Evolutionary conservation across 2,888 invertebrate species (phyloP).

Genomic region (Eumacrocentrus americanus): DNA sequence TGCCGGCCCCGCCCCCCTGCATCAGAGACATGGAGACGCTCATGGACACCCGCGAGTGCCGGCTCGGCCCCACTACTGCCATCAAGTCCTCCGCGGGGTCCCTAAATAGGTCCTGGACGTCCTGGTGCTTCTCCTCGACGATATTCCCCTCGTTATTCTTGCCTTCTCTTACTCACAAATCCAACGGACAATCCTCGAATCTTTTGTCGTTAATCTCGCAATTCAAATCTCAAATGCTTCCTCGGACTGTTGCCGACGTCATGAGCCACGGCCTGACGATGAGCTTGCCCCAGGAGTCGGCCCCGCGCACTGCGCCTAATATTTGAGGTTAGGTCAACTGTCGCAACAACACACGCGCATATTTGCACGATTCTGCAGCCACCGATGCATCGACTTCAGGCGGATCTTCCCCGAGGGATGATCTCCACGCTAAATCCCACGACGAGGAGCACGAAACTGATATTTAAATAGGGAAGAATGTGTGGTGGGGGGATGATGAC

Average conservation of each 20-base stretch:
- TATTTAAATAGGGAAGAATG: background rate
- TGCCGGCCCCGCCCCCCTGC: constrained; percentile 61
- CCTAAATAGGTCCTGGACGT: constrained; percentile 32
- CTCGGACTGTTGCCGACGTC: background rate
- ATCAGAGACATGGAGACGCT: constrained; percentile 80
- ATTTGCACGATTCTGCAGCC: background rate
- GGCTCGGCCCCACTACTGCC: constrained; percentile 87
- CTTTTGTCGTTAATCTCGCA: background rate
- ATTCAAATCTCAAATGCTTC: background rate
- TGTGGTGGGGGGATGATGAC: constrained; percentile 15
- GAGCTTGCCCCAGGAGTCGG: constrained; percentile 1
- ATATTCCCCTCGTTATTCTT: background rate
- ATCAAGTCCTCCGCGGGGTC: constrained; percentile 70
- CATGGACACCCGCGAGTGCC: constrained; percentile 91
- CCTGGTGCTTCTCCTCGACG: constrained; percentile 11
- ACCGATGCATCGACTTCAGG: constrained; percentile 2
- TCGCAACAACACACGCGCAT: constrained; percentile 2
- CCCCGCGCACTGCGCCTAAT: constrained; percentile 4
- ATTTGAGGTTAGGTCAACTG: constrained; percentile 31
- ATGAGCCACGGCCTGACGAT: background rate
- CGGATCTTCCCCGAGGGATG: background rate
- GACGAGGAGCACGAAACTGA: background rate
- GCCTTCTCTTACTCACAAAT: background rate
- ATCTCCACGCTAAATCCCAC: background rate
- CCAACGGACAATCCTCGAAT: background rate